Base-by-base conservation (phyloP, 35 echinoderm and acorn worm genomes). In the Apostichopus californicus region DNA sequence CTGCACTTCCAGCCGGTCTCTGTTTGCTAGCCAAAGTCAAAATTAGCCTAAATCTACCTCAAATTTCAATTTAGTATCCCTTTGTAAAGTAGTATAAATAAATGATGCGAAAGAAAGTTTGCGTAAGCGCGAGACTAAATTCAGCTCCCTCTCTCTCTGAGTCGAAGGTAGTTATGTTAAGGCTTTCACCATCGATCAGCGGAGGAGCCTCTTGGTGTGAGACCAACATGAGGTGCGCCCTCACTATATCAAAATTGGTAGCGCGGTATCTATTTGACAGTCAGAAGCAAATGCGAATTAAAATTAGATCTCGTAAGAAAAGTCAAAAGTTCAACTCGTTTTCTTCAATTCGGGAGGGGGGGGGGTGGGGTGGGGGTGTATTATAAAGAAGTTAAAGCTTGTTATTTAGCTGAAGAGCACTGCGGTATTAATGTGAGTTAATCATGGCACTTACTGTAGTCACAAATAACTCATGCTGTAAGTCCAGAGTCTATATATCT, bases 81-180 rank as follows among this genome's bases (percentile, higher is more conserved):
- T 56, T 58, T 52, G 8, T 55, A 52, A 56, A 75, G 6, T 22
- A 75, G 71, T 75, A 13, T 18, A 8, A 75, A 75, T 75, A 3
- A 22, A 75, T 22, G 57, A 85, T 85, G 81, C 18, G 81, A 59
- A 85, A 58, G n/a, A 85, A 85, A 85, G 81, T 85, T 85, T 85
- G 55, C 81, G 5, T 85, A 25, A 59, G 81, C 55, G 81, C 56
- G 81, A 75, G 71, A 75, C 5, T 7, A 22, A 75, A 18, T 75
- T 0, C 21, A 18, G 71, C 17, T 75, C 71, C n/a, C 1, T 75
- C 71, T 18, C n/a, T 75, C 17, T 75, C 71, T 13, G 13, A 75
- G 71, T 75, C 71, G 71, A 75, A 75, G 0, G 71, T 75, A 18
- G 71, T 18, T 22, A 18, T 75, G 71, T 75, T 75, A 0, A 68